Base-by-base conservation (phyloP, 2,797 vertebrate species). In the Hapalemur alaotrensis region DNA sequence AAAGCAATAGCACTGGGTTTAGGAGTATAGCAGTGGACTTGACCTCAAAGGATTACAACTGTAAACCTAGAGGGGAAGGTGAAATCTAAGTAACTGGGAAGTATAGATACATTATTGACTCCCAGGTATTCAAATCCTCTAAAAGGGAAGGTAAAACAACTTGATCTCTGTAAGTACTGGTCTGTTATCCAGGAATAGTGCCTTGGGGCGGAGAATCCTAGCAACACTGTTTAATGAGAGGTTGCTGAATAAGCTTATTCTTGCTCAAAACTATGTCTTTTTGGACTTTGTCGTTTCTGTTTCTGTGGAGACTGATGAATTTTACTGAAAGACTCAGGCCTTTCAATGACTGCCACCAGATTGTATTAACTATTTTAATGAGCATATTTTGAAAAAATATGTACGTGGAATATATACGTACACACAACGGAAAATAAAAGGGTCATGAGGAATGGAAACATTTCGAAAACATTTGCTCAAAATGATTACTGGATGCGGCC, bases 61-160 rank as follows among this genome's bases (percentile, higher is more conserved):
- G 5, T 30, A 46, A 79, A 46, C 4, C 38, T 4, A 76, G 50
- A 75, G 13, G 38, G 7, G 35, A 85, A 41, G 18, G 7, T 6
- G 13, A 57, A 69, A 30, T 46, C 25, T 30, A 25, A 85, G 23
- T 0, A 1, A 35, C 2, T 6, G 3, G 32, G 7, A 25, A 14
- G 1, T 2, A 4, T 32, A 7, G 28, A 23, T 5, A 20, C 3
- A 0, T 0, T 23, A 6, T 11, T 25, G 9, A 1, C 9, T 63
- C 50, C 28, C 11, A 2, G 2, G 20, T 25, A 10, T 22, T 2
- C 20, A 32, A 50, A 23, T 11, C 65, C 3, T 28, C 4, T 59
- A 22, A 63, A 48, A 32, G 3, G 41, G 13, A 30, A 83, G 38
- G 23, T 41, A 32, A 54, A 69, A 84, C 67, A 6, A 43, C 2